Evolutionary conservation across 2,888 invertebrate genomes (phyloP), one percentile per base, ranked within the genome.

Genomic region (Malthinus seriepunctatus): DNA sequence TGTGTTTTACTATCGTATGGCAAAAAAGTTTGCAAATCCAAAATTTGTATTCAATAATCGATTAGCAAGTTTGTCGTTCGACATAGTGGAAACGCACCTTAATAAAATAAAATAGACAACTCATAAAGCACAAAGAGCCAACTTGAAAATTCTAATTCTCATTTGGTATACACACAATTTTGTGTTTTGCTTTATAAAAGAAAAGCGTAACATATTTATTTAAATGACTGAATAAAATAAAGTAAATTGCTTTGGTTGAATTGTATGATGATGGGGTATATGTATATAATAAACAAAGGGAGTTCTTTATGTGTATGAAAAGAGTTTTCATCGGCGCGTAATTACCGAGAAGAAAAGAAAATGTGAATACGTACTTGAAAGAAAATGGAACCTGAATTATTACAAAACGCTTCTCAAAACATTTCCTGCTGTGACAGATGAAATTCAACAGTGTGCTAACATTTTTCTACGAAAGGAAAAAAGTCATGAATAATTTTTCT

Each of bases 311-410:
- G 39, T 14, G 23, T 42, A 23, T 46, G 33, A 46, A 46, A 46
- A 33, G 33, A 46, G 46, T 12, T 46, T 46, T 9, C 46, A 51
- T 56, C 56, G 51, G 33, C 37, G 34, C 48, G 57, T 57, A 57
- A 57, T 57, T 52, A 57, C 48, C 32, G 35, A 52, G 37, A 34
- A 45, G 50, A 51, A 59, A 59, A 51, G 50, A 54, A 58, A 58
- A 59, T 37, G 39, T 45, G 54, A 53, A 54, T 54, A 54, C 49
- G 38, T 49, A 50, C 59, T 54, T 34, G 54, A 59, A 54, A 54
- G 54, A 59, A 59, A 59, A 50, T 50, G 59, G 54, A 39, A 46
- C 46, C 46, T 59, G 50, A 59, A 59, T 59, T 54, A 59, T 59
- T 50, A 51, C 51, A 51, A 53, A 49, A 42, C 53, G 54, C 51